Conservation (phyloP, 2,113 vertebrate species). For the Neomonachus schauinslandi region DNA sequence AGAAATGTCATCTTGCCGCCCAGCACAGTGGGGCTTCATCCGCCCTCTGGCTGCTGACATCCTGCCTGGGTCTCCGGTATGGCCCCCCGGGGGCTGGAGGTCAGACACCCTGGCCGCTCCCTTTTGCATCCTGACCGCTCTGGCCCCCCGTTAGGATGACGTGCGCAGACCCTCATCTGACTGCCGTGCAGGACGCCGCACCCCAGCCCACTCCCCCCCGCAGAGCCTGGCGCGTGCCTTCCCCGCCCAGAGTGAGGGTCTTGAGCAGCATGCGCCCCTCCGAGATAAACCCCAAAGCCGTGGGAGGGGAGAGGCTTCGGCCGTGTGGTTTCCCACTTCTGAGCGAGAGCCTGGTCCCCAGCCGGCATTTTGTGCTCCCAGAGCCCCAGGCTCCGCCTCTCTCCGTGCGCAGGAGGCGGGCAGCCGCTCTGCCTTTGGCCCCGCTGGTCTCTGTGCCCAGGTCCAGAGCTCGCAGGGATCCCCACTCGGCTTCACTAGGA, state of each 20-base stretch:
- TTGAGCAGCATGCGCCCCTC: background rate
- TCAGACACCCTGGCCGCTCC: background rate
- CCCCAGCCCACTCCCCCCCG: background rate
- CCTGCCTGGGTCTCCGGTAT: background rate
- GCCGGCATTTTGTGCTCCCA: background rate
- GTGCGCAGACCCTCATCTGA: fast-evolving
- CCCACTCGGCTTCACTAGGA: background rate
- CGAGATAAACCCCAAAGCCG: fast-evolving
- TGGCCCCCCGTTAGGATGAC: background rate
- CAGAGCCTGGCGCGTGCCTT: background rate
- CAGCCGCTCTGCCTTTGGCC: background rate
- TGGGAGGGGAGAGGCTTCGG: fast-evolving
- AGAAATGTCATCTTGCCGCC: fast-evolving
- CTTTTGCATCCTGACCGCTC: no score
- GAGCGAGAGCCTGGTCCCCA: background rate
- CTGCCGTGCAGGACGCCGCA: fast-evolving
- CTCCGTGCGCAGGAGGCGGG: background rate
- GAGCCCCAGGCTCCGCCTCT: background rate
- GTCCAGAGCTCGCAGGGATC: background rate
- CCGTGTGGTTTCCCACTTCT: fast-evolving
- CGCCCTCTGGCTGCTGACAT: fast-evolving
- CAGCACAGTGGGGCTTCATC: fast-evolving
- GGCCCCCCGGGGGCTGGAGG: background rate
- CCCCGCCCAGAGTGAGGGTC: background rate
- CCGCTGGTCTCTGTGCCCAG: fast-evolving